Conservation (phyloP, 1,140 invertebrate species). For the Antheraea mylitta region DNA sequence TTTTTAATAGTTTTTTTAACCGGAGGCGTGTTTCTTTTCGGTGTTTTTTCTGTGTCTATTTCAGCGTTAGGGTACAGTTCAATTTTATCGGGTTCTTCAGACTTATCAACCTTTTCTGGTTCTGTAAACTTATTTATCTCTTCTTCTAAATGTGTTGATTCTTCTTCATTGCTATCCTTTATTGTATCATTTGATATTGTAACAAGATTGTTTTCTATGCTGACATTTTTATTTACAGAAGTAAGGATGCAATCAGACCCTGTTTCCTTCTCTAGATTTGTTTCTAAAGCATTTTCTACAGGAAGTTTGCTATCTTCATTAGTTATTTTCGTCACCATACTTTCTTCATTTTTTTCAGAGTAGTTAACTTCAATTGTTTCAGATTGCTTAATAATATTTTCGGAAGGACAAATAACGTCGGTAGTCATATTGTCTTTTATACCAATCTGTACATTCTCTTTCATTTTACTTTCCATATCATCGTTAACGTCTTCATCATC, state of each 20-base stretch:
- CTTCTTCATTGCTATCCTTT: background rate
- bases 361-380: background rate
- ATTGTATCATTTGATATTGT: background rate
- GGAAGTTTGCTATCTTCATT: too few species aligned
- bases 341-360: constrained; percentile 18
- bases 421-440: background rate
- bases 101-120: background rate
- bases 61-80: background rate
- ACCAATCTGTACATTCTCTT: background rate
- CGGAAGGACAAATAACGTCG: background rate
- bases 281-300: background rate
- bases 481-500: constrained; percentile 47
- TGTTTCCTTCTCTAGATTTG: background rate
- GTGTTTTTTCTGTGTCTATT: constrained; percentile 9
- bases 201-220: background rate
- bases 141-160: background rate
- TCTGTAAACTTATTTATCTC: background rate
- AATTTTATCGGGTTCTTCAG: background rate
- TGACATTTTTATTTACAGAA: background rate
- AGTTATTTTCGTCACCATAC: background rate
- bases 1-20: constrained; percentile 27
- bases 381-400: background rate
- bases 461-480: constrained; percentile 14
- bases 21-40: background rate
- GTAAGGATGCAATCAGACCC: background rate